A percentile compares a stretch with the other conserved stretches of the same genome.
Evolutionary conservation across 1,140 invertebrate genomes (phyloP).

Genomic region (Psilanteris sp.): DNA sequence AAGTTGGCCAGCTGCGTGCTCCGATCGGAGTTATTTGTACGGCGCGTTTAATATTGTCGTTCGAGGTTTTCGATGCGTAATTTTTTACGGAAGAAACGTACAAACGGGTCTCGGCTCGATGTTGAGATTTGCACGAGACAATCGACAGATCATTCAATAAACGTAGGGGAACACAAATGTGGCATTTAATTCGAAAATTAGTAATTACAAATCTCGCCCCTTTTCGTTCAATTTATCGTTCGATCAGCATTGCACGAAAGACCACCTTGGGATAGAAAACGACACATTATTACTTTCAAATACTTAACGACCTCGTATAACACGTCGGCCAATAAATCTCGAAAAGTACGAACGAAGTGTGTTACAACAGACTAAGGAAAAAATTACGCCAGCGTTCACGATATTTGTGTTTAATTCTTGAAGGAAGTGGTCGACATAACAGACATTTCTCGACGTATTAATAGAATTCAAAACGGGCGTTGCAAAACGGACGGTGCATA

Average conservation of each 20-base stretch:
- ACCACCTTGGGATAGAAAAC: slow-evolving; percentile 1
- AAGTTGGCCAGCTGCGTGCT: slow-evolving; percentile 35
- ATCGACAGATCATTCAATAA: too few relatives aligned
- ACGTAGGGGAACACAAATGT: too few relatives aligned
- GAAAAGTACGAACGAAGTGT: slow-evolving; percentile 10
- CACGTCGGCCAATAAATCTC: slow-evolving; percentile 22
- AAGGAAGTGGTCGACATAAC: too few relatives aligned
- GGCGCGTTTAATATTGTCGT: slow-evolving; percentile 51
- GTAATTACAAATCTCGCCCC: slow-evolving; percentile 4
- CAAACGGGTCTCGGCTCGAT: too few relatives aligned
- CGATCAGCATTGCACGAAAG: slow-evolving; percentile 4
- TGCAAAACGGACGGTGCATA: too few relatives aligned
- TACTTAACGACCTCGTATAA: slow-evolving; percentile 27
- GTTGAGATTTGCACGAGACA: too few relatives aligned
- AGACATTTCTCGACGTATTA: too few relatives aligned
- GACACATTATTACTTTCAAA: slow-evolving; percentile 28
- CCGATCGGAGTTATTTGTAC: slow-evolving; percentile 38
- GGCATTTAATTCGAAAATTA: slow-evolving; percentile 16
- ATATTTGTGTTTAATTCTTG: too few relatives aligned
- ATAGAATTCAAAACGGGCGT: too few relatives aligned
- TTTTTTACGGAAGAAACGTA: slow-evolving; percentile 1
- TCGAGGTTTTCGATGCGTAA: too few relatives aligned
- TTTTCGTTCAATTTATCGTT: slow-evolving; percentile 11
- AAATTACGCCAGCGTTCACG: too few relatives aligned
- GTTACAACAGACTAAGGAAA: slow-evolving; percentile 7